These are phyloP conservation scores for Apotomis betuletana DNA, from an alignment of 2,888 invertebrate species.

Conservation along the genomic window DNA sequence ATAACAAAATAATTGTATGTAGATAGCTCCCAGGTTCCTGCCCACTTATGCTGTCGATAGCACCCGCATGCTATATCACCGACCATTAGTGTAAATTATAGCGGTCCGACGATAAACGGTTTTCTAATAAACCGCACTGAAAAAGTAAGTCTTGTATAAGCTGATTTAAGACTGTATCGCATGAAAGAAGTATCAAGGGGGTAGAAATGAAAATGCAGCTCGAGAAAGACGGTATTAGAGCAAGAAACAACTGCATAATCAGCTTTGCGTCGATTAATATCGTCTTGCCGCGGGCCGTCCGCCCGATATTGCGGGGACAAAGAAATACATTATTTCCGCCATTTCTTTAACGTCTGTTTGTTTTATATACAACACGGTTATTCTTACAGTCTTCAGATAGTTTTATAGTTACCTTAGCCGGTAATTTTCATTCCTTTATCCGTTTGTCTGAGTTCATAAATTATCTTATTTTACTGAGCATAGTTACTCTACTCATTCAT, in stretches of 20 bases:
- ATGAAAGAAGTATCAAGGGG: slow-evolving; percentile 50
- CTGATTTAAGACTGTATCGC: slow-evolving; percentile 34
- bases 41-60: slow-evolving; percentile 4
- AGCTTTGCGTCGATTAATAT: slow-evolving; percentile 81
- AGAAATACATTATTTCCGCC: slow-evolving; percentile 80
- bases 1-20: too few relatives aligned
- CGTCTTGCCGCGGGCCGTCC: slow-evolving; percentile 64
- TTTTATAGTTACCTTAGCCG: background rate
- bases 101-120: slow-evolving; percentile 1
- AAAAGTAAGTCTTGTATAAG: slow-evolving; percentile 7
- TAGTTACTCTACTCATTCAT: too few relatives aligned
- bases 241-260: slow-evolving; percentile 72
- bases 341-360: slow-evolving; percentile 72
- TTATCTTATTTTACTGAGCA: too few relatives aligned
- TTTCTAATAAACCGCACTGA: slow-evolving; percentile 16
- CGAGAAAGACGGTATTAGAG: slow-evolving; percentile 60
- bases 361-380: slow-evolving; percentile 65
- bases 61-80: slow-evolving; percentile 34
- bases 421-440: background rate
- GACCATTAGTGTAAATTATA: slow-evolving; percentile 33
- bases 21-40: background rate
- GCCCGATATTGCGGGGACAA: slow-evolving; percentile 76
- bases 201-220: slow-evolving; percentile 60
- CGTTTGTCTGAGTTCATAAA: background rate
- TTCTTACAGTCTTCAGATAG: slow-evolving; percentile 4